Percentiles rank a stretch among this genome's conserved stretches.
These are phyloP conservation scores for Nasonia vitripennis DNA, from an alignment of 1,140 invertebrate genomes.

Conservation along the genomic window DNA sequence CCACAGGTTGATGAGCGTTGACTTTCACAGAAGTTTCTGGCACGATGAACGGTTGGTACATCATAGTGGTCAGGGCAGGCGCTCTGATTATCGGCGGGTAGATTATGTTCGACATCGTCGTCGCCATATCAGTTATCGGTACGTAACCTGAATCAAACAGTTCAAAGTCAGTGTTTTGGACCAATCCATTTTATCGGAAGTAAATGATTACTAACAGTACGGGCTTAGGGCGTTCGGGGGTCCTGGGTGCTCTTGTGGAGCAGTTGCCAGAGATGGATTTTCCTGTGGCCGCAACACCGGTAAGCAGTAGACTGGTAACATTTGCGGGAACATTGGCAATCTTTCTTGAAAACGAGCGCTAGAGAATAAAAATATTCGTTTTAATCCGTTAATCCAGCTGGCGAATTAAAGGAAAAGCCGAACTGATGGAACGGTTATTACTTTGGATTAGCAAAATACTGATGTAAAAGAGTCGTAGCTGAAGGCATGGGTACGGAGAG, in stretches of 20 bases:
- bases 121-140: constrained; percentile 59
- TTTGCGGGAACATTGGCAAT: constrained; percentile 65
- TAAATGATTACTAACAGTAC: constrained; percentile 59
- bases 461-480: constrained; percentile 62
- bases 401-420: neutral
- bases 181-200: neutral
- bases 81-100: constrained; percentile 75
- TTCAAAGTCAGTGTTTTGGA: neutral
- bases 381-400: neutral
- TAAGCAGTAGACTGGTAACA: constrained; percentile 80
- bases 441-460: constrained; percentile 58
- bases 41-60: constrained; percentile 73
- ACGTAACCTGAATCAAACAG: constrained; percentile 47
- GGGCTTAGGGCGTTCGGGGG: constrained; percentile 53
- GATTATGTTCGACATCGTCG: constrained; percentile 75
- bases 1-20: neutral
- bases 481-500: constrained; percentile 77
- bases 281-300: constrained; percentile 66
- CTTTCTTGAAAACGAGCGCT: constrained; percentile 51
- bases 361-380: neutral
- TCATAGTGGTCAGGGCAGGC: constrained; percentile 65
- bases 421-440: constrained; percentile 35
- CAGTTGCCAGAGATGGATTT: constrained; percentile 37
- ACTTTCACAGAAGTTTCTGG: constrained; percentile 56
- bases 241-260: constrained; percentile 60